A percentile compares a stretch with the other conserved stretches of the same genome.
Conservation (phyloP, 2,113 vertebrate species). For the Dipodomys merriami region DNA sequence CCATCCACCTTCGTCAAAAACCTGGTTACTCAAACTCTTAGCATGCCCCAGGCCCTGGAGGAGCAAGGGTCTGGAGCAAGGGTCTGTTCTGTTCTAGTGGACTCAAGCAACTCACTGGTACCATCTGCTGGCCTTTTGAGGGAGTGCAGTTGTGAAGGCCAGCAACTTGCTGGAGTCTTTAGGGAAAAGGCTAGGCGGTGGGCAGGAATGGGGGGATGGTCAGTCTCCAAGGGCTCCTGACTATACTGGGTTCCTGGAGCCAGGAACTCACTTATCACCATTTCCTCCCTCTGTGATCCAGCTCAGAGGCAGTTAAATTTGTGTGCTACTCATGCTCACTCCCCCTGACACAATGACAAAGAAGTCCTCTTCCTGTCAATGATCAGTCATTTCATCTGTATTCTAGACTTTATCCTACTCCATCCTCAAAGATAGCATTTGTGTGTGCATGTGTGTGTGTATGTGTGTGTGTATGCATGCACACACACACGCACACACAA, state of each 20-base stretch:
- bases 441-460: no score
- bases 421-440: not conserved
- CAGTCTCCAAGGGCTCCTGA: not conserved
- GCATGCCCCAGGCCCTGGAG: not conserved
- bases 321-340: not conserved
- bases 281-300: not conserved
- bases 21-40: not conserved
- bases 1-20: not conserved
- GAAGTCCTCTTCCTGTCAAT: not conserved
- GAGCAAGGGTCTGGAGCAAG: not conserved
- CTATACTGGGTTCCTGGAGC: not conserved
- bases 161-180: not conserved
- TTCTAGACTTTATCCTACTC: not conserved
- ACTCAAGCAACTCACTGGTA: conserved; percentile 58
- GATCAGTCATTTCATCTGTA: not conserved
- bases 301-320: not conserved
- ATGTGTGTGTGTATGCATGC: no score
- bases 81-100: fast-evolving
- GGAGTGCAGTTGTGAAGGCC: not conserved
- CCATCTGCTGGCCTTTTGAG: conserved; percentile 71
- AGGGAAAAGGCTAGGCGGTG: not conserved
- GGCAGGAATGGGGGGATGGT: no score
- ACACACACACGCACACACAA: no score
- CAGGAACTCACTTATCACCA: not conserved
- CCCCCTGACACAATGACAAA: not conserved